Percentiles rank a stretch among this genome's conserved stretches.
Evolutionary conservation across 2,888 invertebrate species (phyloP).

Genomic region (Xanthorhoe spadicearia): DNA sequence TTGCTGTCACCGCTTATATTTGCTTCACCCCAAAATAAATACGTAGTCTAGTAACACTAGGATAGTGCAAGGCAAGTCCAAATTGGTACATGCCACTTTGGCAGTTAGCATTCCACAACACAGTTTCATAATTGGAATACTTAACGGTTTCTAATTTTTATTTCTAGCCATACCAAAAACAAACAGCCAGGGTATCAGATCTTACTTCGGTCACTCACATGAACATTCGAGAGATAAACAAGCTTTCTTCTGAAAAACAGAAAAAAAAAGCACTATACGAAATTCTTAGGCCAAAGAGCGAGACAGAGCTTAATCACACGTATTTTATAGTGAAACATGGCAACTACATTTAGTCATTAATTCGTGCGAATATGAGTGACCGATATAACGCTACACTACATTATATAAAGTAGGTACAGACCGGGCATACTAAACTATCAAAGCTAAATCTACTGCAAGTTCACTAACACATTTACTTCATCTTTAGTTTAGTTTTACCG

Average conservation of each 20-base stretch:
- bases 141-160: neutral
- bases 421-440: neutral
- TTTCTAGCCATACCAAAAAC: conserved; percentile 12
- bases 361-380: too few species aligned
- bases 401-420: conserved; percentile 5
- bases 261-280: too few species aligned
- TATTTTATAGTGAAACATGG: too few species aligned
- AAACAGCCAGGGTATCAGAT: conserved; percentile 12
- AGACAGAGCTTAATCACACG: too few species aligned
- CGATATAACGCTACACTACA: neutral
- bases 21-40: neutral
- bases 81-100: conserved; percentile 4
- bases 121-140: neutral
- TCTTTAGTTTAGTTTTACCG: too few species aligned
- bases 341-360: too few species aligned
- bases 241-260: too few species aligned
- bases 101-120: conserved; percentile 12
- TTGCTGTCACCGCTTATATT: neutral
- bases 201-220: neutral
- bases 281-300: too few species aligned
- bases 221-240: too few species aligned
- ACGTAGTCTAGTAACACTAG: neutral
- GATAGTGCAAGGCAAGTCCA: conserved; percentile 3
- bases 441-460: conserved; percentile 1
- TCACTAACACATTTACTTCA: neutral